Percentiles rank a stretch among this genome's conserved stretches.
Evolutionary conservation across 64 coral and sea anemone species (phyloP).

Genomic region (Montipora capricornis): DNA sequence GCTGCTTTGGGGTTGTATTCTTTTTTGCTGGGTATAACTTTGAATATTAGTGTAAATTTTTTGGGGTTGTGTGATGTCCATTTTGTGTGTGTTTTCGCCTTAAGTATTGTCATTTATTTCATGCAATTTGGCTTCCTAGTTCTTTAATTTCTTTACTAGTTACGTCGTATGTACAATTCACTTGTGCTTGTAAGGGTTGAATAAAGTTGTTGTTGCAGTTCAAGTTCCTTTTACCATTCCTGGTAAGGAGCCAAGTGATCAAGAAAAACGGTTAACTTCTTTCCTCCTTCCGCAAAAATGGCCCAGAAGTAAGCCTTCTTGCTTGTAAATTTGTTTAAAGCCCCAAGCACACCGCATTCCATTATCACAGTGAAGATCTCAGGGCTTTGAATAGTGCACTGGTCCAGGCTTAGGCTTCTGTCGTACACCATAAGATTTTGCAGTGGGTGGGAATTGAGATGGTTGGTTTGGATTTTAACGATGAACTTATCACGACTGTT

Average conservation of each 20-base stretch:
- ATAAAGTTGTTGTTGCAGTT: no score
- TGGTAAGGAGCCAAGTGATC: constrained; percentile 70
- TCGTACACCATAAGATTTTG: constrained; percentile 55
- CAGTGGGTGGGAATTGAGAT: constrained; percentile 63
- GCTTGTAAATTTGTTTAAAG: constrained; percentile 55
- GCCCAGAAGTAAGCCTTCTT: constrained; percentile 84
- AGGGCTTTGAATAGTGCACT: constrained; percentile 67
- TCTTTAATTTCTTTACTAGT: no score
- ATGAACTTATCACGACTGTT: constrained; percentile 38
- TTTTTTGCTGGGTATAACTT: no score
- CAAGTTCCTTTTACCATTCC: neutral
- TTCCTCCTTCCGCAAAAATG: constrained; percentile 57
- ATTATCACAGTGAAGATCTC: constrained; percentile 73
- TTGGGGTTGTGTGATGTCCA: no score
- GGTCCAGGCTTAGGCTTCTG: constrained; percentile 15
- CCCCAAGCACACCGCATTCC: constrained; percentile 90
- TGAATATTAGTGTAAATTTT: no score
- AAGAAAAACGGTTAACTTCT: constrained; percentile 62
- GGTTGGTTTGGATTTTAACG: constrained; percentile 75
- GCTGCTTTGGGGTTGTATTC: no score
- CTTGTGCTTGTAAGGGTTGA: no score
- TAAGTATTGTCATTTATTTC: no score
- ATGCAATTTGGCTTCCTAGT: no score
- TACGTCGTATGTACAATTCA: no score
- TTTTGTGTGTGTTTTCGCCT: no score